Percentiles rank a stretch among this genome's conserved stretches.
phyloP scores from a whole-genome alignment of 2,888 invertebrate genomes.

The Brachypalpus laphriformis region DNA sequence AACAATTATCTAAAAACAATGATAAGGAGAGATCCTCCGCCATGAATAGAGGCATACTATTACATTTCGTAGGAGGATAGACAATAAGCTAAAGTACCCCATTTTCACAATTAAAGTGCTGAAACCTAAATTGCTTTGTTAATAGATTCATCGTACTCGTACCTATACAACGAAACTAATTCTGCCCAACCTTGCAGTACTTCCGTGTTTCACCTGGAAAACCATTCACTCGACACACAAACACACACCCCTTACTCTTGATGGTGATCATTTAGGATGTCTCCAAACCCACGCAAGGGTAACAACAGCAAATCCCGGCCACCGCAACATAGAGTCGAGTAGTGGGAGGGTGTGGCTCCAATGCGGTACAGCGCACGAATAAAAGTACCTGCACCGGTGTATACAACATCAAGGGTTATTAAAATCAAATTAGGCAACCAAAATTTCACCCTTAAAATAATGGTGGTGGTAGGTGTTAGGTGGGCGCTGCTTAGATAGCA shows the following conservation, averaged over 20 bases:
- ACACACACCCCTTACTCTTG: constrained; percentile 8
- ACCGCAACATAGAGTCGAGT: not conserved
- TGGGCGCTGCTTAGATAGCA: constrained; percentile 18
- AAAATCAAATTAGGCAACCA: constrained; percentile 71
- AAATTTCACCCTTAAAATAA: constrained; percentile 58
- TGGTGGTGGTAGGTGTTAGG: constrained; percentile 5
- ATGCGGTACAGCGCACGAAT: constrained; percentile 32
- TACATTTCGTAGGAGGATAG: not conserved
- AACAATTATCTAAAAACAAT: constrained; percentile 40
- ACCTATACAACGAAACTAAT: constrained; percentile 12
- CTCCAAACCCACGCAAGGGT: constrained; percentile 38
- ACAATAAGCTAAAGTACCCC: constrained; percentile 51
- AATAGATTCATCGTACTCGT: constrained; percentile 48
- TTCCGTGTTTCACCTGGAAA: constrained; percentile 32
- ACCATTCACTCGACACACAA: constrained; percentile 34
- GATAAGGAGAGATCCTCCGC: not conserved
- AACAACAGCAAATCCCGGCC: constrained; percentile 18
- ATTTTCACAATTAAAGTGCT: constrained; percentile 63
- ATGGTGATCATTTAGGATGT: constrained; percentile 54
- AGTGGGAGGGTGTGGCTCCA: not conserved
- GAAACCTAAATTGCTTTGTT: constrained; percentile 60
- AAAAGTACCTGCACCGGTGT: constrained; percentile 62
- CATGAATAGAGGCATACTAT: constrained; percentile 14
- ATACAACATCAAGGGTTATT: constrained; percentile 65
- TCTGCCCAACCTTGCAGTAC: constrained; percentile 2